Base-by-base conservation (phyloP, 2,888 invertebrate genomes). In the Gisinianus flammeolus region DNA sequence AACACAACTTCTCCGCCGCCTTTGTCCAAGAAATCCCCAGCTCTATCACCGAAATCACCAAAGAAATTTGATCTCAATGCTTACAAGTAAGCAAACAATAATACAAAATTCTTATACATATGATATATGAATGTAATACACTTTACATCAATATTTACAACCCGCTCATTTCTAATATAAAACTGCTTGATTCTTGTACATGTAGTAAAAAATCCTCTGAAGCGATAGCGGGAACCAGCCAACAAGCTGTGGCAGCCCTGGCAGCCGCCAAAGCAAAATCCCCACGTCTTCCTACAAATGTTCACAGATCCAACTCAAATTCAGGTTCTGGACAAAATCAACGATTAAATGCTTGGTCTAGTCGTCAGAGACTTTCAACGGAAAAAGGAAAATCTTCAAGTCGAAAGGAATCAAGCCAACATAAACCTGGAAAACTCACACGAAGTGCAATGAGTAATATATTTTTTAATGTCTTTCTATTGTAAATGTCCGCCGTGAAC, bases 61-160 rank as follows among this genome's bases (percentile, higher is more conserved):
- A 82, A 82, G 67, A 83, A 84, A 70, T 83, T 81, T 82, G 84
- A 84, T 83, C 84, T 84, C 84, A 83, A 79, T 66, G 72, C 72
- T 66, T 83, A 81, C 79, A 81, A 79, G 84, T 84, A 78, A 78
- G 80, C 44, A n/a, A n/a, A n/a, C n/a, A n/a, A n/a, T n/a, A n/a
- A n/a, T n/a, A n/a, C n/a, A n/a, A n/a, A 35, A 16, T n/a, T 67
- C 52, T 52, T 12, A 52, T 52, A 52, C n/a, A 52, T n/a, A n/a
- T n/a, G n/a, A n/a, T 66, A n/a, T 28, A 66, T 5, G 5, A 66
- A 66, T 28, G 10, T 16, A 26, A 26, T 24, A 28, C n/a, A 26
- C 12, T 28, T 28, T 26, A 28, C 28, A 66, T 10, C 24, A 10
- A 24, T 66, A 26, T 8, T 5, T 66, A 28, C 8, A 66, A 66